phyloP scores from a whole-genome alignment of 2,888 invertebrate species.

The Dorcus parallelipipedus region DNA sequence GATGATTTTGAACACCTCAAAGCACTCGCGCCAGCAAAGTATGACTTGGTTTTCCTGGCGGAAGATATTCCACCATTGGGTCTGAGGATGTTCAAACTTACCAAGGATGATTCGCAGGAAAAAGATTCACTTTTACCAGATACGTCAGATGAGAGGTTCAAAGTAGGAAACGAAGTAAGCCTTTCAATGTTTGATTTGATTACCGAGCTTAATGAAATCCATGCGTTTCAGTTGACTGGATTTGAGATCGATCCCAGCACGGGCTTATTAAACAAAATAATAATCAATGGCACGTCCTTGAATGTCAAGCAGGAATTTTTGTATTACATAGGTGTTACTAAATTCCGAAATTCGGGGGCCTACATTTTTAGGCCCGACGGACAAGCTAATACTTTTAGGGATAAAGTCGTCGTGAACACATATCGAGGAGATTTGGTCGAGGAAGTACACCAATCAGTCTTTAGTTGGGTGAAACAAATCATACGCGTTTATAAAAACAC shows the following conservation, averaged over 20 bases:
- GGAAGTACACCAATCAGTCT: constrained; percentile 63
- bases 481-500: constrained; percentile 63
- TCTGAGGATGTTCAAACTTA: constrained; percentile 43
- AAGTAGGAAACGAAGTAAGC: not conserved
- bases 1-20: constrained; percentile 21
- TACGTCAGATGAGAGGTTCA: no score
- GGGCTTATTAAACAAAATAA: constrained; percentile 55
- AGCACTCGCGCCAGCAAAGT: constrained; percentile 25
- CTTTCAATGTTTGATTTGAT: not conserved
- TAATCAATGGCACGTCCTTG: constrained; percentile 45
- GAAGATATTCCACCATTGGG: constrained; percentile 63
- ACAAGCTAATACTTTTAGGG: constrained; percentile 11
- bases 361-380: constrained; percentile 75
- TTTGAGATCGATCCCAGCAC: constrained; percentile 30
- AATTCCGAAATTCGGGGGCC: constrained; percentile 78
- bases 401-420: constrained; percentile 23
- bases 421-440: constrained; percentile 49
- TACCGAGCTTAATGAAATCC: not conserved
- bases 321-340: constrained; percentile 67
- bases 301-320: constrained; percentile 60
- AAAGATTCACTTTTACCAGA: no score
- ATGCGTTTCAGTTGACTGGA: constrained; percentile 6
- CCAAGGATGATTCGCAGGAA: no score
- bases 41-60: constrained; percentile 70
- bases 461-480: constrained; percentile 67